Base-by-base conservation (phyloP, 2,797 vertebrate genomes). In the Lophotriccus pileatus region DNA sequence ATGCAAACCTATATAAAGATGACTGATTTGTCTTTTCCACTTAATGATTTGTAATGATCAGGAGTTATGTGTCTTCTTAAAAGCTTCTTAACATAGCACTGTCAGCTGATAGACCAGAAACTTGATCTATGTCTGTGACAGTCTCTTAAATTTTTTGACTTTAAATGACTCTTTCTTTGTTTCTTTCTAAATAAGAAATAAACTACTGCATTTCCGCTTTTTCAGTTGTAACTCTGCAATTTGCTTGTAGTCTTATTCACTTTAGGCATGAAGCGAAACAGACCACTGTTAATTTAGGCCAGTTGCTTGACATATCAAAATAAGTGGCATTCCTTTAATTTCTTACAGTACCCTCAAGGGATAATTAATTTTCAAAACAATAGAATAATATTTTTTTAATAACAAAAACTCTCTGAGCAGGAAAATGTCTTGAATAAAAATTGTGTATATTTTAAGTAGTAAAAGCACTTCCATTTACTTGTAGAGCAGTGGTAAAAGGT, bases 351-450 rank as follows among this genome's bases (percentile, higher is more conserved):
- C 80, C 95, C 96, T 94, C 60, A 56, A 94, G 95, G 95, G 91
- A 90, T 93, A 95, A 93, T 94, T 96, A 1, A 95, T 96, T 96
- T 95, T 96, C 91, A 90, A 94, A 96, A 96, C 95, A 96, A 94
- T 94, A 95, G 89, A 82, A 96, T 95, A 97, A 94, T 96, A 86
- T 59, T 93, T 96, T 93, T 96, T 96, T 95, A 93, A 94, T 95
- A 92, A 94, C 72, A 94, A 77, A 95, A 96, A 90, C 67, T 95
- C 59, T 93, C 76, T 79, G 39, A 90, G 85, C 59, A 94, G 91
- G 83, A 93, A 94, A 86, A 91, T 77, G 63, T 77, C 93, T 94
- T 94, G 84, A 87, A 96, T 96, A 90, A 94, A 97, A 95, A 70
- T 49, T 12, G 74, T 90, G 66, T 91, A 41, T 93, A 77, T 89